Base-by-base conservation (phyloP, 2,888 invertebrate genomes). In the Drosophila multiciliata region DNA sequence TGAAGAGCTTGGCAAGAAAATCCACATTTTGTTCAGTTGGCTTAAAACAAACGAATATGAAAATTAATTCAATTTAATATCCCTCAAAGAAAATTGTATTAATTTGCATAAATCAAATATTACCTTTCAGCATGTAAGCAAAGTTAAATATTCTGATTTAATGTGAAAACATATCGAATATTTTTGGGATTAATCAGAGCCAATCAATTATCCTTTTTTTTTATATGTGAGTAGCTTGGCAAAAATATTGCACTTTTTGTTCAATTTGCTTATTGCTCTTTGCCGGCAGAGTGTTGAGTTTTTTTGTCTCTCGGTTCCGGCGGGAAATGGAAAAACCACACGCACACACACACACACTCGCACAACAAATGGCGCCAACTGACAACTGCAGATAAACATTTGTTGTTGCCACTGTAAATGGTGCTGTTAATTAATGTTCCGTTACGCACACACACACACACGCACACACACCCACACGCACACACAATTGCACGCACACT, bases 341-440 rank as follows among this genome's bases (percentile, higher is more conserved):
- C 55, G 61, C 29, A 58, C 38, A 29, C 36, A 53, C 26, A 49
- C 36, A 53, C 20, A 38, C 48, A 45, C 15, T 40, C 33, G 38
- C 23, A 26, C 58, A 42, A 48, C 69, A 66, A 74, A 70, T 75
- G 73, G 64, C 83, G 74, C 60, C 75, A 78, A 66, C 84, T 82
- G 88, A 69, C 72, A 82, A 70, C 72, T 74, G 76, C 54, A 85
- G 76, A 82, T 87, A 87, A 77, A 73, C 79, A 70, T 75, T 82
- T 62, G 53, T 66, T 59, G 61, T 55, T 58, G 53, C 66, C 72
- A 66, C 73, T 80, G 64, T 75, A 63, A 64, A 61, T 65, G 78
- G 68, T 57, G 68, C 60, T 72, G 69, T 86, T 88, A 88, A 85
- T 85, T 85, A 85, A 85, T 80, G 86, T 84, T 82, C 64, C 72